Conservation (phyloP, 2,888 invertebrate genomes). For the Euplagia quadripunctaria region DNA sequence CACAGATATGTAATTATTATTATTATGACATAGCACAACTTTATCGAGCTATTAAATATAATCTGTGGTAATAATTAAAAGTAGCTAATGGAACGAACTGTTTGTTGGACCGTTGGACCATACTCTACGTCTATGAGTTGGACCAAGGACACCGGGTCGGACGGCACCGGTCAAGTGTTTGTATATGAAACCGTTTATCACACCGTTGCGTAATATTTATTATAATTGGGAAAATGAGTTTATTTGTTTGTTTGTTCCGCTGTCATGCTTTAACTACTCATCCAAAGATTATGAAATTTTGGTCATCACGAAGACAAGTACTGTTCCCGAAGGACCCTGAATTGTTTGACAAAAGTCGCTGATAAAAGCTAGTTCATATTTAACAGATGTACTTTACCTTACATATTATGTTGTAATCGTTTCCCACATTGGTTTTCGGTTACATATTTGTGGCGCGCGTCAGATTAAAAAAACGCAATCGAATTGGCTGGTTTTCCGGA, state of each 20-base stretch:
- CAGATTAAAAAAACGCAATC: too few species aligned
- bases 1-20: background rate
- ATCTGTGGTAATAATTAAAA: constrained; percentile 5
- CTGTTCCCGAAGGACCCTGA: too few species aligned
- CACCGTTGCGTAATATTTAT: constrained; percentile 9
- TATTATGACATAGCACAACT: background rate
- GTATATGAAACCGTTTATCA: background rate
- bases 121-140: too few species aligned
- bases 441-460: background rate
- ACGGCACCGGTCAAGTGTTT: constrained; percentile 7
- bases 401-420: background rate
- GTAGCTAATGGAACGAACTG: background rate
- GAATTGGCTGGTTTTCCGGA: too few species aligned
- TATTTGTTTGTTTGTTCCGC: too few species aligned
- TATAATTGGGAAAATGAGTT: too few species aligned
- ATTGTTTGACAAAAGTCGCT: too few species aligned
- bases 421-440: background rate
- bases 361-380: background rate
- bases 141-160: background rate
- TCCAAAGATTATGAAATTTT: too few species aligned
- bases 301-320: background rate
- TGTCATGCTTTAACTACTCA: too few species aligned
- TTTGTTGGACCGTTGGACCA: background rate
- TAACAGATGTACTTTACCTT: background rate
- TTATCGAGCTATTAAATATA: background rate